Base-by-base conservation (phyloP, 2,888 invertebrate species). In the Cremastobaeus sp. region DNA sequence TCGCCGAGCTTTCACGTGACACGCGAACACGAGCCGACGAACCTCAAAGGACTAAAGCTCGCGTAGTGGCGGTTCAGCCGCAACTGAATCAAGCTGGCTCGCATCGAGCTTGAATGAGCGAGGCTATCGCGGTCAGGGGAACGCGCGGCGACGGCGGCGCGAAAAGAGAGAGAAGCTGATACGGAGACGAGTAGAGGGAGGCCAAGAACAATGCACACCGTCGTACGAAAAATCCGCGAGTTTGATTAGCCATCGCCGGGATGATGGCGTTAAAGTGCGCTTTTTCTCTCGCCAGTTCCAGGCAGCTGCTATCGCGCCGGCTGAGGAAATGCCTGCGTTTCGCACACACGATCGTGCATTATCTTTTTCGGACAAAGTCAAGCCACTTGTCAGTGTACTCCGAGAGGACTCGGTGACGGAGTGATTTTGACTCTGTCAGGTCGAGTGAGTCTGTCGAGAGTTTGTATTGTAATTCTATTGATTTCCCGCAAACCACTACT, bases 61-160 rank as follows among this genome's bases (percentile, higher is more conserved):
- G 66, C 82, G 80, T 81, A 77, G 80, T 84, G 86, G 85, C 85
- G 85, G 84, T 81, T 85, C 83, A 82, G 78, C 86, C 85, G 83
- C 85, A 82, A 86, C 86, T 85, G 85, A 85, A 82, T 78, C 75
- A 59, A 73, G 55, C 60, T 73, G 76, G 65, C 66, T 77, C 77
- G 78, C 77, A 80, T 79, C 80, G 82, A 82, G 85, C 84, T 85
- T 85, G 84, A 85, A 85, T 85, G 85, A 83, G 83, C 74, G 77
- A 79, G 77, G 76, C 76, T 78, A 76, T 68, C 69, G 76, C 77
- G 77, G 75, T 72, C 70, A 74, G 78, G 76, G 64, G 66, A 72
- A 69, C 54, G 77, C 76, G 74, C 57, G 21, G 41, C 57, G 65
- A 12, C 41, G 55, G 47, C 48, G 69, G 50, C 55, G 45, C 65